A percentile compares a stretch with the other conserved stretches of the same genome.
phyloP scores from a whole-genome alignment of 2,113 vertebrate species.

The Diphyllodes magnificus region DNA sequence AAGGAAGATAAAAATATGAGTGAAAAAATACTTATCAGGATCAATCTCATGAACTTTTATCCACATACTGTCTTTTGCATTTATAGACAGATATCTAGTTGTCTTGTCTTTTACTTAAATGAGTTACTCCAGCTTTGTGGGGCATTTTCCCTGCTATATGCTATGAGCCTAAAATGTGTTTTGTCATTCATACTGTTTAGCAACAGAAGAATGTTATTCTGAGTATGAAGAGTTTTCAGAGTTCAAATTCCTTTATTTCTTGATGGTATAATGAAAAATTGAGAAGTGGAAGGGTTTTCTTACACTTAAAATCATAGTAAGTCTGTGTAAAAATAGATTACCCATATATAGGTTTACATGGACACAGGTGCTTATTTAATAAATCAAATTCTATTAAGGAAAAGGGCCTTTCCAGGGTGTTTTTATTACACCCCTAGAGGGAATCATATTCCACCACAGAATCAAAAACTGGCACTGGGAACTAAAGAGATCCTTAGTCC shows the following conservation, averaged over 20 bases:
- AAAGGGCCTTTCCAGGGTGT: not conserved
- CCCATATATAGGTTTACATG: not conserved
- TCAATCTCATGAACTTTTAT: not conserved
- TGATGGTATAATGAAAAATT: not conserved
- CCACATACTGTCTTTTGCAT: not conserved
- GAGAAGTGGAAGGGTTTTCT: not conserved
- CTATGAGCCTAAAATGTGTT: not conserved
- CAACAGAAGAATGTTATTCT: not conserved
- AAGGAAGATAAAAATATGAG: not conserved
- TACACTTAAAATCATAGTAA: not conserved
- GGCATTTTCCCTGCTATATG: not conserved
- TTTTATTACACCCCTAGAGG: not conserved
- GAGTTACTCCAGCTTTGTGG: not conserved
- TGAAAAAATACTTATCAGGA: not conserved
- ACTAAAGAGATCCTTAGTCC: not conserved
- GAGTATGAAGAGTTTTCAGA: not conserved
- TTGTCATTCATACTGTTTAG: not conserved
- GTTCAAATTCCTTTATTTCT: not conserved
- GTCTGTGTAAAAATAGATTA: not conserved
- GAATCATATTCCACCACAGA: not conserved
- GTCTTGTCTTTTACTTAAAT: not conserved
- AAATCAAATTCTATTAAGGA: not conserved
- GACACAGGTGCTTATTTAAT: not conserved
- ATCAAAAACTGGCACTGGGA: not conserved
- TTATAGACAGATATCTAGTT: not conserved